Conservation (phyloP, 2,888 invertebrate species). For the Plagodis dolabraria region DNA sequence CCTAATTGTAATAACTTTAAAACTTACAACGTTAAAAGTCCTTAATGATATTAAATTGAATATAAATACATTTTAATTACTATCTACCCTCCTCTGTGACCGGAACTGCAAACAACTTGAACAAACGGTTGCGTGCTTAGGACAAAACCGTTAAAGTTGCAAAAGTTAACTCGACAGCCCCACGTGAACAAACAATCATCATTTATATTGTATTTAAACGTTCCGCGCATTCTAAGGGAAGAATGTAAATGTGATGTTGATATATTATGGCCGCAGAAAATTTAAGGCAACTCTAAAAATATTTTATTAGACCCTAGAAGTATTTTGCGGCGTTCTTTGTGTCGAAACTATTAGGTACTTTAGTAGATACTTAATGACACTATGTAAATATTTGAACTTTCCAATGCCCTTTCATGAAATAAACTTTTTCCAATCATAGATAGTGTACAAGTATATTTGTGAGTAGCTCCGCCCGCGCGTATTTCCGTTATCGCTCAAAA, state of each 20-base stretch:
- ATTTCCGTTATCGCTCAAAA: too few species aligned
- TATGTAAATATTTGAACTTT: too few species aligned
- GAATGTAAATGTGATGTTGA: not conserved
- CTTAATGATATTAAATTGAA: not conserved
- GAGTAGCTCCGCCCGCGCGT: too few species aligned
- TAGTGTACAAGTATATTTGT: too few species aligned
- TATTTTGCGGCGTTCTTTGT: too few species aligned
- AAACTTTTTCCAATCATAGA: too few species aligned
- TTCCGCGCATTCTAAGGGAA: conserved; percentile 2
- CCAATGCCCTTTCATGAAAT: too few species aligned
- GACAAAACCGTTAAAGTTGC: conserved; percentile 14
- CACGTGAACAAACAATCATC: conserved; percentile 4
- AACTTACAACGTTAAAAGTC: not conserved
- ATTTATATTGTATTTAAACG: conserved; percentile 8
- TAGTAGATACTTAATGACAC: too few species aligned
- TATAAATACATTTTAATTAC: conserved; percentile 2
- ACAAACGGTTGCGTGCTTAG: conserved; percentile 15
- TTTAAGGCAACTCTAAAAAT: not conserved
- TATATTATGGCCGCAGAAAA: not conserved
- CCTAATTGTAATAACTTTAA: too few species aligned
- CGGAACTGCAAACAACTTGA: conserved; percentile 12
- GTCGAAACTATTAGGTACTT: too few species aligned
- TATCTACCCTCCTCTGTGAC: conserved; percentile 2
- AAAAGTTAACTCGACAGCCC: conserved; percentile 16
- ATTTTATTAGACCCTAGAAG: too few species aligned